Evolutionary conservation across 2,113 vertebrate species (phyloP), one percentile per base, ranked within the genome.

Genomic region (Apodemus speciosus): DNA sequence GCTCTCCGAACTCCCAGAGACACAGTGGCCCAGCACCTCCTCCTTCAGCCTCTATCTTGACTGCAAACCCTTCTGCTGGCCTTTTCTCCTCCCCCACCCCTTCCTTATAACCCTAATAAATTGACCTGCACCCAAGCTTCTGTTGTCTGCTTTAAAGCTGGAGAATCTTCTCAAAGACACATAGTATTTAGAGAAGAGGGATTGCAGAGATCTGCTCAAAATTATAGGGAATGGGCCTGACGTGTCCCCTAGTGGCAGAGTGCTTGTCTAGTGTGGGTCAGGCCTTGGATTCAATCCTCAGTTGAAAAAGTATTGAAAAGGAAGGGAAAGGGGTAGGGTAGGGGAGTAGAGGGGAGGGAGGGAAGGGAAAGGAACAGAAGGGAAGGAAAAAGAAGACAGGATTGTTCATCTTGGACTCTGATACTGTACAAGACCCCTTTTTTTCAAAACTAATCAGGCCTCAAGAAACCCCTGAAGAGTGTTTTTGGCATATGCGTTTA

Each of bases 51-150:
- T 53, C 25, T 20, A 18, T 25, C 18, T 46, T 73, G 62, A 73
- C 7, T 2, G 11, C 9, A 30, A 83, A 14, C n/a, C 25, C 21
- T 64, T 83, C n/a, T 8, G 7, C 21, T 86, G 84, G 0, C n/a
- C 68, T 79, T 86, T 83, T 79, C 13, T 75, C 43, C 51, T 75
- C 25, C 3, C 10, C 7, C 11, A 6, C 6, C 2, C 30, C 3
- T 68, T 88, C 30, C 83, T 90, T 21, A 16, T 38, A n/a, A 88
- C 35, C 35, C 15, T 69, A 72, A 81, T 68, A 88, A 94, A 69
- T 68, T 68, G 6, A 81, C 30, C 25, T 49, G 4, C 8, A 53
- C 18, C 49, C 16, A 66, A 15, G 1, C 23, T 86, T 83, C 60
- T 83, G 6, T 60, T 71, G 89, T 25, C 75, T 53, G 20, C 9